These are phyloP conservation scores for Pangasianodon hypophthalmus DNA, from an alignment of 2,113 vertebrate genomes.

Conservation along the genomic window DNA sequence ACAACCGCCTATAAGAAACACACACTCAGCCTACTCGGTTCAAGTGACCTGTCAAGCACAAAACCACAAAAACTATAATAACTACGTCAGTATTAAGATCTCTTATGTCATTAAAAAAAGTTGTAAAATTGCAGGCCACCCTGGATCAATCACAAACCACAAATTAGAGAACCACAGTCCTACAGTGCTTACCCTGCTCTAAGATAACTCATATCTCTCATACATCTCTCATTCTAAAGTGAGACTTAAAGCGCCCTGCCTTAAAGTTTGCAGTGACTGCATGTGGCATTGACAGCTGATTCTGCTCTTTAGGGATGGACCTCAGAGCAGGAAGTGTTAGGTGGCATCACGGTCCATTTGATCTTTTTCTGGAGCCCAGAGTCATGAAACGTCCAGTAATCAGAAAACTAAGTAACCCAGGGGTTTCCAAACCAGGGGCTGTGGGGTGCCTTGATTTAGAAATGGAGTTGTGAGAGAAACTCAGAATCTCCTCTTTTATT, in stretches of 20 bases:
- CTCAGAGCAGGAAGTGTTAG: background rate
- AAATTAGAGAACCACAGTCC: background rate
- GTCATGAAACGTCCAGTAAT: background rate
- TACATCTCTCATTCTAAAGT: background rate
- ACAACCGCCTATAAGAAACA: background rate
- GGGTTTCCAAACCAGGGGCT: background rate
- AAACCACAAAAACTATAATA: background rate
- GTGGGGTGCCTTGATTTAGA: background rate
- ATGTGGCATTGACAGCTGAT: conserved; percentile 27
- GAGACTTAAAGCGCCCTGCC: background rate
- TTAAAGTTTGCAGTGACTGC: background rate
- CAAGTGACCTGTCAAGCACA: no score
- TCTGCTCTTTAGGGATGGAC: background rate
- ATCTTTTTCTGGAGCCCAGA: background rate
- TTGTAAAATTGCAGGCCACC: background rate
- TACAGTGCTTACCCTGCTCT: background rate
- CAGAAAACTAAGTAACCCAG: no score
- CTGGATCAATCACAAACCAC: background rate
- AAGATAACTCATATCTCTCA: background rate
- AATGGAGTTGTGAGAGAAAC: background rate
- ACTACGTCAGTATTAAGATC: no score
- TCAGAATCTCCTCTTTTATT: background rate
- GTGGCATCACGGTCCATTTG: background rate
- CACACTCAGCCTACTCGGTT: no score
- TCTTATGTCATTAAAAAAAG: background rate